phyloP scores from a whole-genome alignment of 2,888 invertebrate species.

The Cotesia congregata region DNA sequence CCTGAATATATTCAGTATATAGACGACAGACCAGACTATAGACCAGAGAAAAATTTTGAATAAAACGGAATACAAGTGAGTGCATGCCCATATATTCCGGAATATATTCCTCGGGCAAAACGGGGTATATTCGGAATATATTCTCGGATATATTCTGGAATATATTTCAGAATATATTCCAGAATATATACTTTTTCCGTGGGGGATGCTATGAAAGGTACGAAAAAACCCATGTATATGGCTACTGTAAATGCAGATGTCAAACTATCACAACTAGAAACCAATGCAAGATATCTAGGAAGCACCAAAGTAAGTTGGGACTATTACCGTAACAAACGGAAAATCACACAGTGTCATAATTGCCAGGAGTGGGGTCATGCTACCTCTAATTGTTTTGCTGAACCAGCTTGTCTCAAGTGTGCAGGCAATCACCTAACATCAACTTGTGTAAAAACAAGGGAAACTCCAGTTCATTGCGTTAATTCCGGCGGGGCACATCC shows the following conservation, averaged over 20 bases:
- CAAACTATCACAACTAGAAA: constrained; percentile 41
- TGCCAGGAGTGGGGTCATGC: constrained; percentile 59
- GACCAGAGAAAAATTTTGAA: no score
- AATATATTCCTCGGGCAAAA: no score
- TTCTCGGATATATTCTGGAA: no score
- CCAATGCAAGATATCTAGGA: constrained; percentile 41
- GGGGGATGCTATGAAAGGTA: no score
- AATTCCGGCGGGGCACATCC: constrained; percentile 55
- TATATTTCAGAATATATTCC: no score
- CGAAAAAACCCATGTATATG: constrained; percentile 43
- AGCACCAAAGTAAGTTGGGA: constrained; percentile 51
- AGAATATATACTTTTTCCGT: no score
- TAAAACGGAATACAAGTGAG: no score
- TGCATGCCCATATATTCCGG: no score
- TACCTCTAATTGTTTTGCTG: constrained; percentile 50
- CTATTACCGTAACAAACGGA: constrained; percentile 47
- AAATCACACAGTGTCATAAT: constrained; percentile 53
- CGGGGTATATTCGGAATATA: no score
- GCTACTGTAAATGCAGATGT: constrained; percentile 39
- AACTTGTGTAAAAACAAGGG: constrained; percentile 50
- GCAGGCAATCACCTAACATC: constrained; percentile 51
- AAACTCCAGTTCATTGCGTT: constrained; percentile 52
- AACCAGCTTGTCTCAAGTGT: constrained; percentile 54
- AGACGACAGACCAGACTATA: no score
- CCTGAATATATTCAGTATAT: no score